Evolutionary conservation across 2,888 invertebrate genomes (phyloP).

Genomic region (Tortricodes alternella): DNA sequence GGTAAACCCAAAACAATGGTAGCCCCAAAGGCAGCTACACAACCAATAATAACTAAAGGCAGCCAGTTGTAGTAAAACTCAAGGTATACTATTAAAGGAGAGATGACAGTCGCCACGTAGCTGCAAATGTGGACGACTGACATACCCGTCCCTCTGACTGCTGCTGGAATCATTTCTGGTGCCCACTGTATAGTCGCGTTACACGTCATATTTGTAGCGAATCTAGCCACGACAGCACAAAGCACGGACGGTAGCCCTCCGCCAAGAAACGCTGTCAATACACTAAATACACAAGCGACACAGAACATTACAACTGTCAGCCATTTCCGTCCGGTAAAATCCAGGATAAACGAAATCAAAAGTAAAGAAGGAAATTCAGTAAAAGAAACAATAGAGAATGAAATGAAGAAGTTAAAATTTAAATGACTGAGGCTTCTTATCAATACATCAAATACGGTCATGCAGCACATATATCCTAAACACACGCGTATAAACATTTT

Average conservation of each 20-base stretch:
- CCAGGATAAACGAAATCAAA: constrained; percentile 57
- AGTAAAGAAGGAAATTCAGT: constrained; percentile 64
- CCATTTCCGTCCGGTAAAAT: constrained; percentile 58
- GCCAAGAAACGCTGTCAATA: constrained; percentile 50
- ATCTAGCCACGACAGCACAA: constrained; percentile 62
- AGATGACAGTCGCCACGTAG: constrained; percentile 54
- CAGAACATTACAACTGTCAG: constrained; percentile 44
- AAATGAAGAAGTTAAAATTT: constrained; percentile 61
- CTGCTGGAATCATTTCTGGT: constrained; percentile 63
- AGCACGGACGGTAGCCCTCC: constrained; percentile 55
- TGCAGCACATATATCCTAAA: constrained; percentile 52
- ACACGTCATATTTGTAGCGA: constrained; percentile 56
- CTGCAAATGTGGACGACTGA: constrained; percentile 62
- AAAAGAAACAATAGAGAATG: constrained; percentile 60
- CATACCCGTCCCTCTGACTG: constrained; percentile 58
- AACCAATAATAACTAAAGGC: constrained; percentile 54
- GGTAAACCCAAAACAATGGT: constrained; percentile 53
- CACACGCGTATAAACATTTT: constrained; percentile 54
- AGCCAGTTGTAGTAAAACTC: constrained; percentile 53
- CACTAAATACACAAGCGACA: constrained; percentile 50
- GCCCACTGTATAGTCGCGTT: constrained; percentile 60
- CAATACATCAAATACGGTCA: constrained; percentile 59
- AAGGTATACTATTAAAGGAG: constrained; percentile 65
- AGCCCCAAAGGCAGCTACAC: constrained; percentile 45
- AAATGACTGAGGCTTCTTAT: constrained; percentile 57